Evolutionary conservation across 2,888 invertebrate genomes (phyloP), one percentile per base, ranked within the genome.

Genomic region (Oscheius sp.): DNA sequence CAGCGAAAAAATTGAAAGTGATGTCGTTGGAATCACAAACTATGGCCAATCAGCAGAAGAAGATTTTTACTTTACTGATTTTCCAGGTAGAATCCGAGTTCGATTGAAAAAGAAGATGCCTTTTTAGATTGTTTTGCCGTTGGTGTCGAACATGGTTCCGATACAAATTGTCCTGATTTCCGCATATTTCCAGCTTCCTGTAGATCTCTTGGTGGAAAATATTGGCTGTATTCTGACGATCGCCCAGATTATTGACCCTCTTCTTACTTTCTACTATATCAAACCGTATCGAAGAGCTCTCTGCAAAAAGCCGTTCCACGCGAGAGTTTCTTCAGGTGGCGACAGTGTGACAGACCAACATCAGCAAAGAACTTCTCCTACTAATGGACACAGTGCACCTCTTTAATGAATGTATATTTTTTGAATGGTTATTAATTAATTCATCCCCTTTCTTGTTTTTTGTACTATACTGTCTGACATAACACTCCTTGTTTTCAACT

Each of bases 171-270:
- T 27, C 25, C 27, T 58, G 9, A 7, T 58, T 6, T 23, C 58
- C 29, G 25, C 58, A 25, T 58, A 58, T 58, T 29, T 58, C 16
- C 9, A 12, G 2, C 21, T 58, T 12, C 58, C 58, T 9, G 27
- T 29, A 12, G n/a, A 7, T n/a, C 13, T 13, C n/a, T 9, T 58
- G 27, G 58, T 25, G 7, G 3, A 25, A 23, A 25, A 27, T 27
- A 27, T 27, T 23, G 58, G 58, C 12, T n/a, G 25, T 9, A 27
- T 58, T 13, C 25, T 27, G 13, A 25, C 58, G 1, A 58, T 58
- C 13, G 58, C 58, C 29, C 58, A 58, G 27, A 58, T 58, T n/a
- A 58, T 58, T 29, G 58, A 58, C 12, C 58, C 58, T 13, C 25
- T 58, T 13, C 58, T 58, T 23, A 29, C 27, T 27, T 58, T n/a